These are phyloP conservation scores for Drosophila neotestacea DNA, from an alignment of 2,888 invertebrate species.

Conservation along the genomic window DNA sequence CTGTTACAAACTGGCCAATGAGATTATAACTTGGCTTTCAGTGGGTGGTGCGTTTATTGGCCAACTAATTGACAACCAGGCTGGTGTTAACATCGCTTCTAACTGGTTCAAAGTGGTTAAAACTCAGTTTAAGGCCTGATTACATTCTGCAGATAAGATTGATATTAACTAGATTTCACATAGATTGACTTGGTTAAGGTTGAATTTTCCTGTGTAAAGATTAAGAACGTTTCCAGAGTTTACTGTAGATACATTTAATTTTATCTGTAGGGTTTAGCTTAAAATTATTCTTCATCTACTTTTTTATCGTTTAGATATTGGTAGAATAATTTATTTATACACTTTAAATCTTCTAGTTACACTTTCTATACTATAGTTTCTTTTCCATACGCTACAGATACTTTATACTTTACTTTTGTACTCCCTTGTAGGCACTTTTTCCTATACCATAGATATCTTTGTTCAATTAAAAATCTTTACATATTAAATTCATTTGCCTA, in stretches of 20 bases:
- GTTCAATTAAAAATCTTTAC: too few species aligned
- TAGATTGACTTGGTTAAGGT: neutral
- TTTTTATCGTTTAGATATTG: too few species aligned
- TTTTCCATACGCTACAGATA: too few species aligned
- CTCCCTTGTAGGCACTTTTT: too few species aligned
- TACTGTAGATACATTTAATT: neutral
- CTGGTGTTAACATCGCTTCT: conserved; percentile 11
- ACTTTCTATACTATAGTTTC: too few species aligned
- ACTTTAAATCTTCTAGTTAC: too few species aligned
- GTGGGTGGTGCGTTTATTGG: conserved; percentile 17
- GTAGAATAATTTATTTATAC: too few species aligned
- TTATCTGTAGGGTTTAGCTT: too few species aligned
- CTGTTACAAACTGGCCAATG: conserved; percentile 50
- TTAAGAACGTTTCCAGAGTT: neutral
- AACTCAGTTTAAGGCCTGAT: conserved; percentile 4
- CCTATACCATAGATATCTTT: too few species aligned
- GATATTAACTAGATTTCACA: conserved; percentile 6
- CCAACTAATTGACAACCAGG: conserved; percentile 20
- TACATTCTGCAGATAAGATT: neutral
- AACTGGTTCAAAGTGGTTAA: conserved; percentile 10
- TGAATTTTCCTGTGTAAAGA: neutral
- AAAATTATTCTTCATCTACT: too few species aligned
- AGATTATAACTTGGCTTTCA: conserved; percentile 13
- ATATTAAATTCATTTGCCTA: too few species aligned
- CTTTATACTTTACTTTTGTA: too few species aligned